Conservation (phyloP, 2,888 invertebrate genomes). For the Conomelus anceps region DNA sequence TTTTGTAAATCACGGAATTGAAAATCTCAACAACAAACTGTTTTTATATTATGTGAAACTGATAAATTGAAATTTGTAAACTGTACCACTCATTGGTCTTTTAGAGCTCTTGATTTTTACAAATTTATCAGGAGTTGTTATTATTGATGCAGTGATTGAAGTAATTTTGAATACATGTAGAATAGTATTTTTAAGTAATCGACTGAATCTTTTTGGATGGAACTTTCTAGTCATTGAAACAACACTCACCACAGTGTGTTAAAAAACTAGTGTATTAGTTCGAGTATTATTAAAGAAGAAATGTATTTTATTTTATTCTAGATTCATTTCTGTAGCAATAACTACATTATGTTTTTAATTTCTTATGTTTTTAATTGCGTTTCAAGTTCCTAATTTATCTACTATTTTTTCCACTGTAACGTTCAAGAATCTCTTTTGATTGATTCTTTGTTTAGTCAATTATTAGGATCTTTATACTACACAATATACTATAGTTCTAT, state of each 20-base stretch:
- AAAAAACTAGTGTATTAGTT: background rate
- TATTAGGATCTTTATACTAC: no score
- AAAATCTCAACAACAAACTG: background rate
- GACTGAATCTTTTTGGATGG: background rate
- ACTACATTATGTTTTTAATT: no score
- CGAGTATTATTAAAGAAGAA: background rate
- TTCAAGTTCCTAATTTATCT: background rate
- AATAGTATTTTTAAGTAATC: background rate
- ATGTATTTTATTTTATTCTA: background rate
- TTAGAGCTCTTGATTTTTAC: background rate
- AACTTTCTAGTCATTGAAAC: background rate
- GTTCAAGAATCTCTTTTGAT: background rate
- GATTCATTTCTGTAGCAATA: background rate
- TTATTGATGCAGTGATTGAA: background rate
- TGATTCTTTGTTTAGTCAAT: background rate
- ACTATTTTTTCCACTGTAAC: background rate
- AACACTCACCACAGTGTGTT: background rate
- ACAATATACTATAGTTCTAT: background rate
- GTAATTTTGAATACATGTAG: background rate
- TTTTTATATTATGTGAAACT: background rate
- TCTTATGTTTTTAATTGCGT: background rate
- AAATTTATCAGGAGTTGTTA: background rate
- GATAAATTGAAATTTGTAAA: background rate
- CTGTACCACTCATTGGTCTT: background rate
- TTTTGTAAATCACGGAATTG: background rate